Percentiles rank a stretch among this genome's conserved stretches.
Conservation (phyloP, 2,888 invertebrate genomes). For the Drosophila bunnanda region DNA sequence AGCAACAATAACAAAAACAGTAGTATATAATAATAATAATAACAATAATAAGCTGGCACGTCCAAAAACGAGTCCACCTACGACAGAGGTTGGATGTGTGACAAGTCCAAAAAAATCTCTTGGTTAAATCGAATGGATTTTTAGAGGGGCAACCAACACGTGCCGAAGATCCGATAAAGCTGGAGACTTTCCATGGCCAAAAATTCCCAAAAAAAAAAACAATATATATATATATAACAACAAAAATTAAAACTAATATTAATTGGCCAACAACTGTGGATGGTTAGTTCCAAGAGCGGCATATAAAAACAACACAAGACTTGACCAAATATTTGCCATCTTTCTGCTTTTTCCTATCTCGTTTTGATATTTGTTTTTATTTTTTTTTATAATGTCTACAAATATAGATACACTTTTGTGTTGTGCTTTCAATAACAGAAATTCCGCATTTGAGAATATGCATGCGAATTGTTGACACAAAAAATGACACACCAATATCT, state of each 20-base stretch:
- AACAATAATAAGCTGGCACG: constrained; percentile 35
- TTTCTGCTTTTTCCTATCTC: constrained; percentile 9
- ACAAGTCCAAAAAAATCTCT: constrained; percentile 42
- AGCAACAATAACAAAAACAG: background rate
- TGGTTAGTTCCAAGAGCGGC: constrained; percentile 22
- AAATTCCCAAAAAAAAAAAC: constrained; percentile 23
- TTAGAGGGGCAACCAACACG: constrained; percentile 21
- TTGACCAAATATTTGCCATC: constrained; percentile 48
- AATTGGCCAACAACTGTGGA: constrained; percentile 40
- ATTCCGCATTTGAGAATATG: constrained; percentile 61
- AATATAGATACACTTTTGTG: constrained; percentile 49
- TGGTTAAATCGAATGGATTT: constrained; percentile 19
- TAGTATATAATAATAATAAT: background rate
- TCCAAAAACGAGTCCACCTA: constrained; percentile 41
- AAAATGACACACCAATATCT: constrained; percentile 59
- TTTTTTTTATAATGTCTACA: constrained; percentile 14
- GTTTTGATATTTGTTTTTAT: constrained; percentile 3
- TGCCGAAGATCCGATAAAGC: constrained; percentile 18
- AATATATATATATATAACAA: background rate
- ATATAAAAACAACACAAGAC: too few species aligned
- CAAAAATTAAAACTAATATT: constrained; percentile 17
- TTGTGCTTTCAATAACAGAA: constrained; percentile 58
- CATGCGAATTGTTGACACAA: constrained; percentile 57
- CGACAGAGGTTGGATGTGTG: constrained; percentile 26
- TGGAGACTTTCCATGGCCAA: constrained; percentile 42